phyloP scores from a whole-genome alignment of 1,140 invertebrate genomes.

The Cheumatopsyche charites region DNA sequence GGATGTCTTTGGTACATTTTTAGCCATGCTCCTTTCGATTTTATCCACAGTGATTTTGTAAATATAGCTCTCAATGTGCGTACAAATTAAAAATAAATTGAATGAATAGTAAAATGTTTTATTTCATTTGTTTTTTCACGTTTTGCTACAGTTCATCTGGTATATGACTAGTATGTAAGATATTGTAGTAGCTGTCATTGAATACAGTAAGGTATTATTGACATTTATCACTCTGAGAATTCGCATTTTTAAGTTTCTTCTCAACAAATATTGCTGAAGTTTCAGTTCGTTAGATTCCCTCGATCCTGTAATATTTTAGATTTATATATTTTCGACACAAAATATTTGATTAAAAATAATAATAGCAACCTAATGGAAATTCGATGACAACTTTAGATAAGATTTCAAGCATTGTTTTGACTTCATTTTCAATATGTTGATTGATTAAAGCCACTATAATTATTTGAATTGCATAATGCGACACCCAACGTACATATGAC shows the following conservation, averaged over 20 bases:
- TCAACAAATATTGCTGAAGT: not conserved
- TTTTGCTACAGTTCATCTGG: not conserved
- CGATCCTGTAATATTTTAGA: not conserved
- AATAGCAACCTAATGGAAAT: not conserved
- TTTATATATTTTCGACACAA: too few relatives aligned
- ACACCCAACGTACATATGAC: not conserved
- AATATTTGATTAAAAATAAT: too few relatives aligned
- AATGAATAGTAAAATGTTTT: not conserved
- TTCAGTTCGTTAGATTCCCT: not conserved
- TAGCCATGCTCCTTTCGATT: too few relatives aligned
- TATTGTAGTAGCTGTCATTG: not conserved
- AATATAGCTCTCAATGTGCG: too few relatives aligned
- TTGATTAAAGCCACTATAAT: not conserved
- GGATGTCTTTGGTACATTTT: too few relatives aligned
- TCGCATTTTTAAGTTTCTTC: not conserved
- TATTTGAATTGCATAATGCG: not conserved
- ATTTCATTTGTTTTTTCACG: not conserved
- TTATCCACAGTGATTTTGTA: too few relatives aligned
- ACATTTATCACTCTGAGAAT: not conserved
- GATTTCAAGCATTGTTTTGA: not conserved
- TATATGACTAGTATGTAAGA: not conserved
- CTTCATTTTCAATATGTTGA: not conserved
- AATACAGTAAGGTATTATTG: not conserved
- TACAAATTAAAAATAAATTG: too few relatives aligned
- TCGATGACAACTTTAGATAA: not conserved